Base-by-base conservation (phyloP, 2,113 vertebrate species). In the Megaceryle torquata region DNA sequence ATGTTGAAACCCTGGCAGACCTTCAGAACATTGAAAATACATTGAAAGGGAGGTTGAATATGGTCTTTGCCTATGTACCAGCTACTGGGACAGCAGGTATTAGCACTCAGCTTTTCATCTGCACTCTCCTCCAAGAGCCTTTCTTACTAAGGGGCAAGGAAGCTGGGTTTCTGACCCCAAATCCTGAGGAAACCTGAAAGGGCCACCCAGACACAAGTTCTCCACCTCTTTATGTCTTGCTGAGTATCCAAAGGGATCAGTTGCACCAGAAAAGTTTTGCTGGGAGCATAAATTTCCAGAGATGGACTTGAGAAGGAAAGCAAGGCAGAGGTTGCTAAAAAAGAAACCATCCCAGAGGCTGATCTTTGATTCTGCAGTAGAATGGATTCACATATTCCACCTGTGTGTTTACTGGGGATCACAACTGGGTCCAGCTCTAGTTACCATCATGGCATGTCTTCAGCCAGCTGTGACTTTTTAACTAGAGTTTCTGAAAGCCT, bases 11-110 rank as follows among this genome's bases (percentile, higher is more conserved):
- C 0, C 90, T 97, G 33, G 88, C 96, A 22, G 99, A 99, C 89
- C 98, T 99, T 82, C 96, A 98, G 91, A 97, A 96, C 39, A 93
- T 98, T 93, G 99, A 99, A 98, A 98, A 98, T 19, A n/a, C 95
- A 1, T 93, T 98, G 84, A 99, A 98, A 93, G 98, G 99, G 68
- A 98, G 94, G 93, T 97, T 91, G 5, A 98, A 99, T 75, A 89
- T 99, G 39, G 98, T 98, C 65, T 98, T 99, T 46, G 97, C 98
- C 26, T 99, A 99, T 0, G 98, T 99, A 19, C 97, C 95, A 95
- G 99, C 99, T 39, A 98, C 99, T 50, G 99, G 99, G 64, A 99
- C 99, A 50, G 98, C 98, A 98, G 99, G 99, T 99, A 98, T 15
- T 31, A 28, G 33, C 22, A 4, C 53, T 59, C 44, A 59, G 8